Percentiles rank a stretch among this genome's conserved stretches.
Evolutionary conservation across 2,888 invertebrate species (phyloP).

Genomic region (Anagyrus pseudococci): DNA sequence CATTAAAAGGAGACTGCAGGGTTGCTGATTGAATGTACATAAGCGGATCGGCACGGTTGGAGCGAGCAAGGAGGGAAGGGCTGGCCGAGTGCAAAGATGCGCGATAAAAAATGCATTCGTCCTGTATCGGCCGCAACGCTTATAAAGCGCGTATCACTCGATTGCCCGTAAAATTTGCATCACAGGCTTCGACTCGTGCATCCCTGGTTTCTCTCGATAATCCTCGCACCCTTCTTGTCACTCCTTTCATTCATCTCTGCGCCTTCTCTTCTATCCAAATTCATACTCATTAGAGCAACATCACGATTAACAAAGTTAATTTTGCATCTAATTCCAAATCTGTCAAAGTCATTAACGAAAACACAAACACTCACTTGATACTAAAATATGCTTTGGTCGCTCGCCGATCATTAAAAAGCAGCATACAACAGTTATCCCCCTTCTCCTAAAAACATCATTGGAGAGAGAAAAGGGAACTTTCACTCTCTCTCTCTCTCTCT

Average conservation of each 20-base stretch:
- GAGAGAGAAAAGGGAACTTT: too few species aligned
- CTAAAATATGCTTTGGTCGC: too few species aligned
- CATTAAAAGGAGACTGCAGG: not conserved
- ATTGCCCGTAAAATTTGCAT: constrained; percentile 36
- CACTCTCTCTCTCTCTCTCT: too few species aligned
- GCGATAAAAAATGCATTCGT: constrained; percentile 35
- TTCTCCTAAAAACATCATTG: too few species aligned
- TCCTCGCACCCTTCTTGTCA: not conserved
- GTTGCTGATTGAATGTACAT: constrained; percentile 30
- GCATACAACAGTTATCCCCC: too few species aligned
- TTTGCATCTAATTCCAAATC: not conserved
- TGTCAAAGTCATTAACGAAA: too few species aligned
- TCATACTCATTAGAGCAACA: too few species aligned
- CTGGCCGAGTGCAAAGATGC: constrained; percentile 33
- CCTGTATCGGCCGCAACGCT: constrained; percentile 3
- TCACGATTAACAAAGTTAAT: too few species aligned
- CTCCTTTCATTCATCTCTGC: not conserved
- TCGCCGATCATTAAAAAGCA: too few species aligned
- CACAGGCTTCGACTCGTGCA: constrained; percentile 30
- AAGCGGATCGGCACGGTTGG: constrained; percentile 28
- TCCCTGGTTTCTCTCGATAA: constrained; percentile 25
- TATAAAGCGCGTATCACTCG: constrained; percentile 24
- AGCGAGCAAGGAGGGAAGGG: too few species aligned
- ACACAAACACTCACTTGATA: too few species aligned
- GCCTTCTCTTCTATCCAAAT: not conserved